Evolutionary conservation across 2,113 vertebrate species (phyloP).

Genomic region (Gracilinanus agilis): DNA sequence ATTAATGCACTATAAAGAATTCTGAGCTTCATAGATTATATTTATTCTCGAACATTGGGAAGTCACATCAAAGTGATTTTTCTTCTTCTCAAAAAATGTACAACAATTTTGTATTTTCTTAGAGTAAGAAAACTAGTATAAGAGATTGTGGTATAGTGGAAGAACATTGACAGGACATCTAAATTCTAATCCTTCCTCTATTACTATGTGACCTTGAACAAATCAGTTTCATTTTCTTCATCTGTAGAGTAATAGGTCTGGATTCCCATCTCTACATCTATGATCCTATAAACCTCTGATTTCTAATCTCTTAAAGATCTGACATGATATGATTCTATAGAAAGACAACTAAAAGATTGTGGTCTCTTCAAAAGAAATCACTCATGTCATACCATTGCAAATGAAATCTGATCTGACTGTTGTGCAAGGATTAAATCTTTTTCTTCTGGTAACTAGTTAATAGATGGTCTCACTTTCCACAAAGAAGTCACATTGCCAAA

Average conservation of each 20-base stretch:
- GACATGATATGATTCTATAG: neutral
- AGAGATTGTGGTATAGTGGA: neutral
- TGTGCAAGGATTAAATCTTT: neutral
- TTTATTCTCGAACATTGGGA: conserved; percentile 37
- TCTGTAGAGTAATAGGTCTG: neutral
- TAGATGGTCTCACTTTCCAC: conserved; percentile 6
- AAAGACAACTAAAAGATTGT: conserved; percentile 18
- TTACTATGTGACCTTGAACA: neutral
- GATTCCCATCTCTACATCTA: neutral
- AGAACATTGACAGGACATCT: neutral
- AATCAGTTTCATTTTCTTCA: neutral
- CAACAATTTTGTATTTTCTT: neutral
- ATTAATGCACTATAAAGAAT: neutral
- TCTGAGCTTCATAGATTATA: neutral
- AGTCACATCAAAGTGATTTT: conserved; percentile 31
- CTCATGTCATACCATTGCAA: neutral
- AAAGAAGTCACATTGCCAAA: neutral
- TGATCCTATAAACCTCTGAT: neutral
- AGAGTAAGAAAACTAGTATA: neutral
- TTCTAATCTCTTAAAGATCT: neutral
- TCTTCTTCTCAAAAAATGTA: neutral
- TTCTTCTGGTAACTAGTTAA: neutral
- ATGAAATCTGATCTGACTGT: neutral
- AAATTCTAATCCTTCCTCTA: neutral
- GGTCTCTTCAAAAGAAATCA: conserved; percentile 29